Evolutionary conservation across 2,113 vertebrate species (phyloP).

Genomic region (Mixornis gularis): DNA sequence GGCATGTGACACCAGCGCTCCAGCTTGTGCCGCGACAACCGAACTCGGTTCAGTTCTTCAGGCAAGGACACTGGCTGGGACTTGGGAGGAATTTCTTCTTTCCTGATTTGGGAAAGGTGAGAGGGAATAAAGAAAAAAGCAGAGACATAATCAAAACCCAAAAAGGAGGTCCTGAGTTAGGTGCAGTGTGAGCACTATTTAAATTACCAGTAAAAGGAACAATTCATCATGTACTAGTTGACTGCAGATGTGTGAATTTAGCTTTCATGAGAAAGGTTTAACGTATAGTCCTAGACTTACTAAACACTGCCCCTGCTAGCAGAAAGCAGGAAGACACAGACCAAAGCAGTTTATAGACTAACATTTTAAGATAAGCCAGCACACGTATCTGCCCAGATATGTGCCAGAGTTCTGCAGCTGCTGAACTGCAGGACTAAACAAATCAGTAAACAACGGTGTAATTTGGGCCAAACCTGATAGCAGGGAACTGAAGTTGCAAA

Average conservation of each 20-base stretch:
- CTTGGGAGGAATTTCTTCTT: constrained; percentile 93
- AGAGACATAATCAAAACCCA: not conserved
- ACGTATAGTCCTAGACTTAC: not conserved
- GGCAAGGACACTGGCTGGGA: constrained; percentile 93
- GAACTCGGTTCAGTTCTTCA: constrained; percentile 92
- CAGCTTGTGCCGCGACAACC: constrained; percentile 93
- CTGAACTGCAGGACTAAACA: not conserved
- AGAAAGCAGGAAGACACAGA: not conserved
- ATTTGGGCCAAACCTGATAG: not conserved
- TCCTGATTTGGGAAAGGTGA: constrained; percentile 69
- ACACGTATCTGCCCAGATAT: not conserved
- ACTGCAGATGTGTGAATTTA: not conserved
- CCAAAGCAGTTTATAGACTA: not conserved
- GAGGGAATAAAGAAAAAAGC: not conserved
- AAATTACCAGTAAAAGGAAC: not conserved
- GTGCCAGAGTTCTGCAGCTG: not conserved
- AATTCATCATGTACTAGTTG: not conserved
- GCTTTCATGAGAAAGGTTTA: not conserved
- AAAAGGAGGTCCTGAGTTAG: not conserved
- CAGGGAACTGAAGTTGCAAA: not conserved
- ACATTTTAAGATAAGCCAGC: not conserved
- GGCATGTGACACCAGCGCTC: constrained; percentile 99
- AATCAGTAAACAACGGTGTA: not conserved
- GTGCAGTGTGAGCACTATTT: not conserved
- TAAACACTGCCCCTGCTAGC: not conserved